Percentiles rank a stretch among this genome's conserved stretches.
Conservation (phyloP, 2,888 invertebrate genomes). For the Brachynemurus nebulosus region DNA sequence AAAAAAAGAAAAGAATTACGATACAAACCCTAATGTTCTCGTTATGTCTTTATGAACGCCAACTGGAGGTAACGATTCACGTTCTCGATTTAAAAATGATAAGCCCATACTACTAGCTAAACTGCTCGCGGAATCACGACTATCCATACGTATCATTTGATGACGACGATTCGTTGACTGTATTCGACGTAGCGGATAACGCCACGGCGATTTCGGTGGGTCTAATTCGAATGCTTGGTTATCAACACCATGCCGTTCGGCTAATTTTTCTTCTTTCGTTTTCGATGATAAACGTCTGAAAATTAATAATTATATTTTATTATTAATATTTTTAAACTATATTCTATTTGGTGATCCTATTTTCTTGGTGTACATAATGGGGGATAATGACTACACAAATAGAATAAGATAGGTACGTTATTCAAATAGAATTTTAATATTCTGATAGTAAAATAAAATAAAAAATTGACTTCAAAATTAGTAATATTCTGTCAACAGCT, state of each 20-base stretch:
- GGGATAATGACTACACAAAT: not conserved
- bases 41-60: constrained; percentile 8
- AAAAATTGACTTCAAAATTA: too few species aligned
- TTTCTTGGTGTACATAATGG: not conserved
- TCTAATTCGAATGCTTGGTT: constrained; percentile 57
- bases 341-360: not conserved
- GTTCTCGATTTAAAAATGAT: constrained; percentile 9
- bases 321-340: not conserved
- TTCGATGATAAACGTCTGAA: constrained; percentile 54
- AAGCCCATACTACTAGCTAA: constrained; percentile 21
- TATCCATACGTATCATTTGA: constrained; percentile 18
- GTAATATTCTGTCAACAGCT: too few species aligned
- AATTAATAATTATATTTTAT: constrained; percentile 6
- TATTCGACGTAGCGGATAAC: constrained; percentile 43
- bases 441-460: too few species aligned
- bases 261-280: constrained; percentile 38
- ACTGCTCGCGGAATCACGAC: constrained; percentile 18
- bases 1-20: not conserved
- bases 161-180: constrained; percentile 23
- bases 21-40: constrained; percentile 7
- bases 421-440: too few species aligned
- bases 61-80: constrained; percentile 4
- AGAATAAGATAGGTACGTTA: too few species aligned
- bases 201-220: constrained; percentile 60
- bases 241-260: constrained; percentile 39